phyloP scores from a whole-genome alignment of 2,797 vertebrate genomes.

The Menidia menidia region DNA sequence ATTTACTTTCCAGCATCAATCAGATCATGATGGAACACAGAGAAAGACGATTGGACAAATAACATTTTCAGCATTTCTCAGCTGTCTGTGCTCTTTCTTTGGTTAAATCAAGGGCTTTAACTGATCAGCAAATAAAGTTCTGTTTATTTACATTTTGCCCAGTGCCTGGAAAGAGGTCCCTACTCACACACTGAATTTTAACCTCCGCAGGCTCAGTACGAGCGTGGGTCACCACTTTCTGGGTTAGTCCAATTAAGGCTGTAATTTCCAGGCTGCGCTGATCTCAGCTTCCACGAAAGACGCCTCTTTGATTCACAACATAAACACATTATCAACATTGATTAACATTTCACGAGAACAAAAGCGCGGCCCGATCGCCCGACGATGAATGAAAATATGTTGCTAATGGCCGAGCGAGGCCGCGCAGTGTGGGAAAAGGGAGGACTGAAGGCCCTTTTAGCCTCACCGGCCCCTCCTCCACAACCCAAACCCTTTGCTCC shows the following conservation, averaged over 20 bases:
- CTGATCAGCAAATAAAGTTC: neutral
- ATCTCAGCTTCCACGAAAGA: constrained; percentile 45
- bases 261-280: constrained; percentile 36
- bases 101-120: neutral
- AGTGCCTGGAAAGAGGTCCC: neutral
- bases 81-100: neutral
- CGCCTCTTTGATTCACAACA: constrained; percentile 44
- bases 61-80: neutral
- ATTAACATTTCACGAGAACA: constrained; percentile 54
- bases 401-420: constrained; percentile 39
- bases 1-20: neutral
- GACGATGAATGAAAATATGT: constrained; percentile 60
- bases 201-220: constrained; percentile 25
- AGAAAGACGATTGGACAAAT: too few species aligned
- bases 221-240: constrained; percentile 46
- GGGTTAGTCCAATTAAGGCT: constrained; percentile 60
- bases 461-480: neutral
- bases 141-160: neutral
- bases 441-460: constrained; percentile 56
- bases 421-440: constrained; percentile 70
- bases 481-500: constrained; percentile 13
- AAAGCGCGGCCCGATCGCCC: constrained; percentile 29
- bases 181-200: constrained; percentile 54
- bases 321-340: constrained; percentile 56
- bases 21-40: neutral